A percentile compares a stretch with the other conserved stretches of the same genome.
Conservation (phyloP, 2,113 vertebrate species). For the Odocoileus hemionus region DNA sequence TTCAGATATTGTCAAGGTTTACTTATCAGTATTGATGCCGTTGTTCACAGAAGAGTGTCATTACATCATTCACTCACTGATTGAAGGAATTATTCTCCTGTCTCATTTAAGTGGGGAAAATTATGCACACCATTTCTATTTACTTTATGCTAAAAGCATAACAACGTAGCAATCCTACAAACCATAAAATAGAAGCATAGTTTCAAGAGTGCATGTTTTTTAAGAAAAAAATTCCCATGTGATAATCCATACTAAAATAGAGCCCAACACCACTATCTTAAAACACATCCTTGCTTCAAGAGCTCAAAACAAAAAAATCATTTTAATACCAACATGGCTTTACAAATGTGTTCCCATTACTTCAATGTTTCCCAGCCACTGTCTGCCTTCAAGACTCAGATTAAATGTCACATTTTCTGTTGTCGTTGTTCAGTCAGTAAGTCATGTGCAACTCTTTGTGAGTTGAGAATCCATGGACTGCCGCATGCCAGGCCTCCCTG, state of each 20-base stretch:
- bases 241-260: conserved; percentile 1
- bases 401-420: neutral
- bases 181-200: neutral
- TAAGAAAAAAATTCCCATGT: neutral
- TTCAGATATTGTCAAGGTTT: conserved; percentile 25
- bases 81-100: conserved; percentile 56
- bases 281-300: neutral
- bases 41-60: conserved; percentile 42
- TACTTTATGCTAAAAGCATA: conserved; percentile 48
- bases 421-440: neutral
- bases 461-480: neutral
- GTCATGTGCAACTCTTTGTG: neutral
- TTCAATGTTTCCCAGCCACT: neutral
- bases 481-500: neutral
- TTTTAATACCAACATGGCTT: neutral
- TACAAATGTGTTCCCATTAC: neutral
- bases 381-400: neutral
- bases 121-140: conserved; percentile 24
- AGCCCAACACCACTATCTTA: neutral
- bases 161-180: conserved; percentile 34
- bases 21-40: conserved; percentile 14
- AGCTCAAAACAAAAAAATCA: neutral
- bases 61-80: conserved; percentile 40
- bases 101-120: conserved; percentile 59
- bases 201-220: conserved; percentile 29